Evolutionary conservation across 2,113 vertebrate species (phyloP), one percentile per base, ranked within the genome.

Genomic region (Axis porcinus): DNA sequence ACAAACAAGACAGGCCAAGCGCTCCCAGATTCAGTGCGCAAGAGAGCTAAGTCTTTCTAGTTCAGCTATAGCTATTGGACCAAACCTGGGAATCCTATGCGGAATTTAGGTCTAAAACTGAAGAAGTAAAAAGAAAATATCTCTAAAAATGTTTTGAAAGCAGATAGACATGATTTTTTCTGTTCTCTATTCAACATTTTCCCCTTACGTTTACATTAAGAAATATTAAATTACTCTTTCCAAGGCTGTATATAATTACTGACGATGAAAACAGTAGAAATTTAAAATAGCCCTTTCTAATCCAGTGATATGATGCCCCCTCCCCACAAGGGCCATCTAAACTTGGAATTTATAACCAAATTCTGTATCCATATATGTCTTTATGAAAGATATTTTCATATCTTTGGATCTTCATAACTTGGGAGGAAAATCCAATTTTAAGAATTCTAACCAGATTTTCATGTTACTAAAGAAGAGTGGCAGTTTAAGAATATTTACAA

Each of bases 401-500:
- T 86, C 52, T 95, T 83, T 62, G 45, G 54, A 54, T 87, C 27
- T 90, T 95, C 28, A 36, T 64, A 67, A 86, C 28, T 96, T 50
- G 91, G 33, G 92, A 40, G 78, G 28, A 97, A 97, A 95, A 91
- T 57, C 64, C n/a, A 94, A 57, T 94, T 96, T 91, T 36, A 79
- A 88, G 89, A 91, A 97, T 70, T 96, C 81, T 95, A 94, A 88
- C 64, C 62, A 97, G 87, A 95, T 96, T 96, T 87, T 93, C 95
- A 96, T 94, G 57, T 91, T 97, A 95, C 96, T 86, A 79, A 74
- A 94, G 76, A 50, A 94, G 55, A 78, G 13, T 83, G 93, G 78
- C 58, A 94, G 95, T 87, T 97, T 86, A 93, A 91, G 67, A 78
- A 79, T 92, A 94, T 88, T 97, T 97, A 96, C 23, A 87, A 43